Evolutionary conservation across 2,113 vertebrate species (phyloP), one percentile per base, ranked within the genome.

Genomic region (Amblyopsis rosae): DNA sequence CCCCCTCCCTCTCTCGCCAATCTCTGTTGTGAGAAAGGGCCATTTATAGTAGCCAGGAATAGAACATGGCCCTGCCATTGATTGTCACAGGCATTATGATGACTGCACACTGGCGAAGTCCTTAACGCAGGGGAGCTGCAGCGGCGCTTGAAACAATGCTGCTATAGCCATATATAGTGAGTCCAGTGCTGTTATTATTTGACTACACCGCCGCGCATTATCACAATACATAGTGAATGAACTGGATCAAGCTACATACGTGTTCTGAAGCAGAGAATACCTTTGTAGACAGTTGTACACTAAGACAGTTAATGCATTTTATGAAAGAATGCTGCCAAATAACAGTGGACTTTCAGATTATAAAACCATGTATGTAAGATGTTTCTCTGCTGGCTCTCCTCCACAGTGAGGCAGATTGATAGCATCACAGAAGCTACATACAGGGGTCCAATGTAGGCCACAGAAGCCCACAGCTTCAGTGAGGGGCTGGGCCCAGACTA

Each of bases 31-130:
- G 78, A 76, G 76, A 84, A 86, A 86, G 79, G 85, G 80, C 78
- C 83, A 88, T 91, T 90, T 88, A 79, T 88, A 86, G 83, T 85
- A 77, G 64, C 87, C 87, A 82, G 86, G 86, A 92, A 91, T 88
- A 91, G 90, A 91, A 90, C 86, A 83, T 77, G 83, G 88, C 86
- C 69, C 73, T 84, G 86, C 81, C 81, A 89, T 90, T 88, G 90
- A 92, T 91, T 91, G 92, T 75, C 73, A 82, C 80, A 62, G 76
- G 59, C 76, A 83, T 67, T 64, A 69, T 80, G 69, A 87, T 88
- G 74, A 88, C 88, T 87, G 75, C 80, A 79, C 74, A 62, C 61
- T 57, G 65, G 72, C 75, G 63, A 83, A 88, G 87, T 85, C 85
- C 76, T 84, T 85, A 88, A 76, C 87, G 86, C 86, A 91, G 84